Conservation (phyloP, 2,888 invertebrate genomes). For the Drosophila borborema region DNA sequence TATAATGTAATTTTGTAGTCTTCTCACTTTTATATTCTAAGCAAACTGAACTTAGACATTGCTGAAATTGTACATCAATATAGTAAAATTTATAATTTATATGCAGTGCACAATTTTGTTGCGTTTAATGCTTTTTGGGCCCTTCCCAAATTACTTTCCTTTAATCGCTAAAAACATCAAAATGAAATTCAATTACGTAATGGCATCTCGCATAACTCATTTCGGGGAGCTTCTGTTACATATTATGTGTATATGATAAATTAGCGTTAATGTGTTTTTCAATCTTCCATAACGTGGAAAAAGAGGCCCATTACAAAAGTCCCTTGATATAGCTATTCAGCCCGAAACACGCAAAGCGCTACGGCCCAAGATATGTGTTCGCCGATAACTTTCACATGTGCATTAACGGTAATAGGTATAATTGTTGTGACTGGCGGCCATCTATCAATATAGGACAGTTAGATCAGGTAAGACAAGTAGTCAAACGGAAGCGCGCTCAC, state of each 20-base stretch:
- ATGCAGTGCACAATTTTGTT: background rate
- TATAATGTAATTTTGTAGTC: background rate
- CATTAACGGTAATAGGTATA: conserved; percentile 45
- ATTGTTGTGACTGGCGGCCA: conserved; percentile 32
- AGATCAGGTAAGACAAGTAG: background rate
- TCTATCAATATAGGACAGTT: conserved; percentile 30
- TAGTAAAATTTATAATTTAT: background rate
- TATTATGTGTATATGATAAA: conserved; percentile 17
- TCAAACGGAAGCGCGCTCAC: background rate
- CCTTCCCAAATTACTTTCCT: background rate
- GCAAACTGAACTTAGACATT: too few relatives aligned
- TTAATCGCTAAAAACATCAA: conserved; percentile 3
- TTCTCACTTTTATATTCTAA: background rate
- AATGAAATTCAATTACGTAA: conserved; percentile 43
- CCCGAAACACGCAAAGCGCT: conserved; percentile 29
- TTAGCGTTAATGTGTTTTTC: conserved; percentile 36
- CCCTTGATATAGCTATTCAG: conserved; percentile 33
- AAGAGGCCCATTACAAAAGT: conserved; percentile 34
- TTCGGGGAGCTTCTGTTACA: conserved; percentile 1
- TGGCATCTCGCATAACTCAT: conserved; percentile 8
- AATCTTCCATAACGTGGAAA: conserved; percentile 18
- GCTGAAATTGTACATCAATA: too few relatives aligned
- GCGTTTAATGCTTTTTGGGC: too few relatives aligned
- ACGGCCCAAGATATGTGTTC: conserved; percentile 20
- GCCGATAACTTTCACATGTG: conserved; percentile 44